A percentile compares a stretch with the other conserved stretches of the same genome.
Evolutionary conservation across 2,797 vertebrate genomes (phyloP).

Genomic region (Cossypha polioptera): DNA sequence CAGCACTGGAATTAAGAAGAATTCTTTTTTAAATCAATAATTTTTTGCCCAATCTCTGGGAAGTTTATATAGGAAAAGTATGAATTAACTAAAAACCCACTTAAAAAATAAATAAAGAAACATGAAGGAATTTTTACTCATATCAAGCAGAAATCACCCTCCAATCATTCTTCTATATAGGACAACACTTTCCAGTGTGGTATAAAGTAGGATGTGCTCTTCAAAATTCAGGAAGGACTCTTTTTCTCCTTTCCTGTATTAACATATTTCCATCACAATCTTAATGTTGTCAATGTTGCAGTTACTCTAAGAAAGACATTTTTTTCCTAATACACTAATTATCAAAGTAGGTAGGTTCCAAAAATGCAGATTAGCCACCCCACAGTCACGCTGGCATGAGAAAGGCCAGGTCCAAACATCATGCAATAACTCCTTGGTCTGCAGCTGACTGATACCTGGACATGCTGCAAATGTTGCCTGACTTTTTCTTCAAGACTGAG

Average conservation of each 20-base stretch:
- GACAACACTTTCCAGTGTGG: not conserved
- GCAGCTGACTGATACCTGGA: not conserved
- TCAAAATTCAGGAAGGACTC: not conserved
- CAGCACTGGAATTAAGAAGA: not conserved
- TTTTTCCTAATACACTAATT: not conserved
- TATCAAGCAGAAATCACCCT: not conserved
- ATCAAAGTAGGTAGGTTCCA: not conserved
- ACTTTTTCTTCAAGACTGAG: not conserved
- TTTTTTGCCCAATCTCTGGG: not conserved
- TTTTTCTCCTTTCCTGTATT: not conserved
- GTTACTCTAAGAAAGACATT: not conserved
- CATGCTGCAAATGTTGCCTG: not conserved
- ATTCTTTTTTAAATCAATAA: not conserved
- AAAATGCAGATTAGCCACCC: not conserved
- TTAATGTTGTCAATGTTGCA: not conserved
- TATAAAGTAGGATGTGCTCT: not conserved
- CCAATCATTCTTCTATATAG: not conserved
- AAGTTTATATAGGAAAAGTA: not conserved
- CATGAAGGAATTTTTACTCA: not conserved
- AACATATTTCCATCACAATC: not conserved
- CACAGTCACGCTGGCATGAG: not conserved
- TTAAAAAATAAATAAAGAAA: not conserved
- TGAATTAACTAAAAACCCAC: not conserved
- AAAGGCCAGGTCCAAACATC: not conserved
- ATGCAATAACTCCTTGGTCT: not conserved